Conservation (phyloP, 2,888 invertebrate species). For the Mesorhabditis belari region DNA sequence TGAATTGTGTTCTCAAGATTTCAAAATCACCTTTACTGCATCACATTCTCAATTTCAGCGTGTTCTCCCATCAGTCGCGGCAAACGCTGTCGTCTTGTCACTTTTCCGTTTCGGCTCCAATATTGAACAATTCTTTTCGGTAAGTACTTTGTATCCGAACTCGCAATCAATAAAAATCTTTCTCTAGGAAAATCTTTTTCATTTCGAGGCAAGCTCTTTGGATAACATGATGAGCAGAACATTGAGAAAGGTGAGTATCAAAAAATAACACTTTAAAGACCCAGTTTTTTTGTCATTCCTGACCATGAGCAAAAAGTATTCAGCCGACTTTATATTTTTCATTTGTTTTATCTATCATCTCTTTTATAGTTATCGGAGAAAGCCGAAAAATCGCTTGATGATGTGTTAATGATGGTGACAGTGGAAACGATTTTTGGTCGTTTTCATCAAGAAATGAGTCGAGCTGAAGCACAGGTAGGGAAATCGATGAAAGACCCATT, state of each 20-base stretch:
- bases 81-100: conserved; percentile 44
- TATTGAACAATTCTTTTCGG: conserved; percentile 24
- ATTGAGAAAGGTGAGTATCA: not conserved
- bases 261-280: too few species aligned
- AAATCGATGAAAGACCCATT: too few species aligned
- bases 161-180: too few species aligned
- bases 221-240: not conserved
- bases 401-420: conserved; percentile 35
- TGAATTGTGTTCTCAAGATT: not conserved
- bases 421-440: conserved; percentile 43
- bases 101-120: conserved; percentile 45
- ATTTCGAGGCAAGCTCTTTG: too few species aligned
- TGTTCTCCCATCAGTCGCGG: conserved; percentile 34
- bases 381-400: conserved; percentile 26
- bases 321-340: too few species aligned
- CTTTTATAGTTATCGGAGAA: conserved; percentile 4
- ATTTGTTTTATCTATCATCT: too few species aligned
- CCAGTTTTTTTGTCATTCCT: too few species aligned
- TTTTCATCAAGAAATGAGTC: not conserved
- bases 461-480: not conserved
- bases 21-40: not conserved
- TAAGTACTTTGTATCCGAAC: not conserved
- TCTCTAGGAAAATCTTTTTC: not conserved
- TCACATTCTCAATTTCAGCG: conserved; percentile 15
- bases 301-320: too few species aligned